Percentiles rank a stretch among this genome's conserved stretches.
Evolutionary conservation across 2,113 vertebrate genomes (phyloP).

Genomic region (Caranx ignobilis): DNA sequence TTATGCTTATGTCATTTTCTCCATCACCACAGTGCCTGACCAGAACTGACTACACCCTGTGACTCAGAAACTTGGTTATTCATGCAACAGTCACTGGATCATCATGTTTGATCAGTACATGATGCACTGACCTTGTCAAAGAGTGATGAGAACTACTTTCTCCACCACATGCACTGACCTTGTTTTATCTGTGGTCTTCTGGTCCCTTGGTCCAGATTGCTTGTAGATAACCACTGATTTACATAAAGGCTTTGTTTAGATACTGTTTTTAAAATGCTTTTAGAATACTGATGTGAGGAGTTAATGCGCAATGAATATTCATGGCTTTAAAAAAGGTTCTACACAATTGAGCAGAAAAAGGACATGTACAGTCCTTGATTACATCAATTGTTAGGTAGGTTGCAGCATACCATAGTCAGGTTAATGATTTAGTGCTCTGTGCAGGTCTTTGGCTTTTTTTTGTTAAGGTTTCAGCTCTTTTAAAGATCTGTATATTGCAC

Average conservation of each 20-base stretch:
- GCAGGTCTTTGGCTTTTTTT: constrained; percentile 23
- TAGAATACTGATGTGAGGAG: constrained; percentile 73
- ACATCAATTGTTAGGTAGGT: constrained; percentile 39
- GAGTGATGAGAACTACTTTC: constrained; percentile 49
- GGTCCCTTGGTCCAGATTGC: constrained; percentile 63
- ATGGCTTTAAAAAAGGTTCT: constrained; percentile 49
- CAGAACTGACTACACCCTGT: background rate
- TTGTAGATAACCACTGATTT: constrained; percentile 74
- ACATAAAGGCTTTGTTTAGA: constrained; percentile 73
- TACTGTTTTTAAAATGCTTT: constrained; percentile 63
- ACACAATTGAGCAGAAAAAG: constrained; percentile 58
- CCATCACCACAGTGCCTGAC: background rate
- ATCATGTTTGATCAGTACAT: constrained; percentile 29
- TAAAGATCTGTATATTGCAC: constrained; percentile 54
- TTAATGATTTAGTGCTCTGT: constrained; percentile 60
- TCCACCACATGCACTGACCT: constrained; percentile 54
- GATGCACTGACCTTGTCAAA: constrained; percentile 73
- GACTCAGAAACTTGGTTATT: constrained; percentile 26
- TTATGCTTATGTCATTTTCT: constrained; percentile 11
- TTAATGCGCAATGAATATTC: constrained; percentile 80
- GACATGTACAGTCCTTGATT: constrained; percentile 50
- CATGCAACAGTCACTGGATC: constrained; percentile 10
- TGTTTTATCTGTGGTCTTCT: constrained; percentile 64
- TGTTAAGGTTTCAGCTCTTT: constrained; percentile 43
- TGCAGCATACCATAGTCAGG: constrained; percentile 36